phyloP scores from a whole-genome alignment of 1,140 invertebrate genomes.

The Drosophila repletoides region DNA sequence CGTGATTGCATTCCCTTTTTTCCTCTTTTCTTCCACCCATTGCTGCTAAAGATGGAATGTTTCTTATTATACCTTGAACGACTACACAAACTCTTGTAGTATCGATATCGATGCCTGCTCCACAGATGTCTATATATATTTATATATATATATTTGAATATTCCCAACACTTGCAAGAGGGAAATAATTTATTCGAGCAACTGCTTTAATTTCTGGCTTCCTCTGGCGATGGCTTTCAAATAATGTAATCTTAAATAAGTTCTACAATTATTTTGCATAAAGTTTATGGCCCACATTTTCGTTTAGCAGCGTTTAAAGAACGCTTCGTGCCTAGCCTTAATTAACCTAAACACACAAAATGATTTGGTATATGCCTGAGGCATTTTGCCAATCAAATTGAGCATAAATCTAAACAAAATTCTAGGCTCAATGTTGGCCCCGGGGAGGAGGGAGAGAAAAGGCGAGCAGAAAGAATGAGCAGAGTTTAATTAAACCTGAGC shows the following conservation, averaged over 20 bases:
- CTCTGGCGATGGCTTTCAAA: too few relatives aligned
- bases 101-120: too few relatives aligned
- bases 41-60: too few relatives aligned
- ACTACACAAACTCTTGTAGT: too few relatives aligned
- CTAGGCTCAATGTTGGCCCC: conserved; percentile 22
- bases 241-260: conserved; percentile 23
- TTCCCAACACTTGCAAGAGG: too few relatives aligned
- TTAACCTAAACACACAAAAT: conserved; percentile 42
- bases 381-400: conserved; percentile 71
- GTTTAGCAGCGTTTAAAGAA: conserved; percentile 17
- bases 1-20: too few relatives aligned
- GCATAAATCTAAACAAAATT: conserved; percentile 70
- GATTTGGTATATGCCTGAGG: conserved; percentile 36
- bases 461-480: conserved; percentile 26
- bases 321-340: conserved; percentile 8
- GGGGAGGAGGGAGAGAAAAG: neutral
- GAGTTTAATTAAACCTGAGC: conserved; percentile 62
- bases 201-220: too few relatives aligned
- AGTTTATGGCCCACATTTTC: conserved; percentile 1
- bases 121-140: too few relatives aligned
- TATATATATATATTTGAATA: too few relatives aligned
- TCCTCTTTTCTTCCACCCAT: too few relatives aligned
- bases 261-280: conserved; percentile 16
- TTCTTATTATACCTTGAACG: too few relatives aligned
- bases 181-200: too few relatives aligned